Evolutionary conservation across 2,888 invertebrate species (phyloP).

Genomic region (Lamellibrachia columna): DNA sequence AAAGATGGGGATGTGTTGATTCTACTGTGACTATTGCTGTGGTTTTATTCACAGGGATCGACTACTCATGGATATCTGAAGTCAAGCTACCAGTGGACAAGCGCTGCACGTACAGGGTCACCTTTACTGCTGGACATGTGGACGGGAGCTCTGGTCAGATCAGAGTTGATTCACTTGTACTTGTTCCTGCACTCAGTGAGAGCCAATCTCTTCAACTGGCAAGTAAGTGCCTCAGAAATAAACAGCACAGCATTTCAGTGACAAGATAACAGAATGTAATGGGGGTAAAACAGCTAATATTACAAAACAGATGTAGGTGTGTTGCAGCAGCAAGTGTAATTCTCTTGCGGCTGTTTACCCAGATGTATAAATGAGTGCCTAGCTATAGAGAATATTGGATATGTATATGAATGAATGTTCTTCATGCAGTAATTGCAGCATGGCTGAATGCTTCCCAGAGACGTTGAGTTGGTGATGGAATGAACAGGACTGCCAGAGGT

Average conservation of each 20-base stretch:
- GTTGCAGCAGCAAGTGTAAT: too few relatives aligned
- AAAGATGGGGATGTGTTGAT: not conserved
- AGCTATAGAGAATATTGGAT: too few relatives aligned
- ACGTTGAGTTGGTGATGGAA: too few relatives aligned
- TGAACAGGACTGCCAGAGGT: too few relatives aligned
- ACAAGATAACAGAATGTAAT: not conserved
- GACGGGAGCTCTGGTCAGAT: slow-evolving; percentile 31
- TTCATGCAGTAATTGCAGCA: too few relatives aligned
- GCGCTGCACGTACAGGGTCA: slow-evolving; percentile 41
- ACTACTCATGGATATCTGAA: slow-evolving; percentile 29
- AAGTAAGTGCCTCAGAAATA: not conserved
- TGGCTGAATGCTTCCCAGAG: too few relatives aligned
- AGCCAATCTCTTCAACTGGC: not conserved
- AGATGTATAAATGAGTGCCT: too few relatives aligned
- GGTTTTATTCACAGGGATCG: slow-evolving; percentile 27
- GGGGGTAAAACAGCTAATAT: not conserved
- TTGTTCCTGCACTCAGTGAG: slow-evolving; percentile 37
- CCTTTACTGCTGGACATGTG: slow-evolving; percentile 29
- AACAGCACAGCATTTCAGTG: not conserved
- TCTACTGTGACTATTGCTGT: not conserved
- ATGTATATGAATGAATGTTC: too few relatives aligned
- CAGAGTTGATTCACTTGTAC: slow-evolving; percentile 44
- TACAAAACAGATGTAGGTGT: too few relatives aligned
- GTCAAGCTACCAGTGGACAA: slow-evolving; percentile 33
- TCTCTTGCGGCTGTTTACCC: too few relatives aligned